A percentile compares a stretch with the other conserved stretches of the same genome.
These are phyloP conservation scores for Acanthopagrus latus DNA, from an alignment of 2,797 vertebrate genomes.

Conservation along the genomic window DNA sequence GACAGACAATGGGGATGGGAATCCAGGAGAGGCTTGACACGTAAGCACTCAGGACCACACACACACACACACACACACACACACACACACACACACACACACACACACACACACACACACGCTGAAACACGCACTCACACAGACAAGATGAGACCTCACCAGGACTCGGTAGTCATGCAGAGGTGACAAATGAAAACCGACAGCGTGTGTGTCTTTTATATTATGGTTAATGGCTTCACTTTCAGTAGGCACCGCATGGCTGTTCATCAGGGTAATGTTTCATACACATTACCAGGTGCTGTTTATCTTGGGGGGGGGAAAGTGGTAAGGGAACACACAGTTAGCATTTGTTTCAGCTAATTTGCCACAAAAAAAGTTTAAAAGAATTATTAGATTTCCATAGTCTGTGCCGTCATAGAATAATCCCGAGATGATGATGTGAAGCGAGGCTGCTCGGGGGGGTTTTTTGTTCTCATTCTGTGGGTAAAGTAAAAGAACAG, in stretches of 20 bases:
- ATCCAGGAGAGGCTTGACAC: conserved; percentile 36
- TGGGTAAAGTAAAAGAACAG: conserved; percentile 40
- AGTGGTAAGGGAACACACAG: conserved; percentile 35
- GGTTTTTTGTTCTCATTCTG: conserved; percentile 40
- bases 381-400: conserved; percentile 49
- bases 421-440: conserved; percentile 36
- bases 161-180: conserved; percentile 61
- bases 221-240: conserved; percentile 82
- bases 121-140: conserved; percentile 3
- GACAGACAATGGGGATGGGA: conserved; percentile 68
- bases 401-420: conserved; percentile 28
- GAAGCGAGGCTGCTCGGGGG: conserved; percentile 37
- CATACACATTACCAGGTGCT: conserved; percentile 75
- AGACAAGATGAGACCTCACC: conserved; percentile 60
- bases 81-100: conserved; percentile 14
- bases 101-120: conserved; percentile 1
- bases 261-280: conserved; percentile 81
- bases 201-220: conserved; percentile 83
- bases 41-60: conserved; percentile 15
- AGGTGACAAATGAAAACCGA: conserved; percentile 82
- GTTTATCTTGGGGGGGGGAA: conserved; percentile 63
- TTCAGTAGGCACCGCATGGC: conserved; percentile 69
- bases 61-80: not conserved
- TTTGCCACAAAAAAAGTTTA: conserved; percentile 61
- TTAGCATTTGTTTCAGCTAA: conserved; percentile 65